These are phyloP conservation scores for Callyntrura guangdongensis DNA, from an alignment of 2,888 invertebrate genomes.

Conservation along the genomic window DNA sequence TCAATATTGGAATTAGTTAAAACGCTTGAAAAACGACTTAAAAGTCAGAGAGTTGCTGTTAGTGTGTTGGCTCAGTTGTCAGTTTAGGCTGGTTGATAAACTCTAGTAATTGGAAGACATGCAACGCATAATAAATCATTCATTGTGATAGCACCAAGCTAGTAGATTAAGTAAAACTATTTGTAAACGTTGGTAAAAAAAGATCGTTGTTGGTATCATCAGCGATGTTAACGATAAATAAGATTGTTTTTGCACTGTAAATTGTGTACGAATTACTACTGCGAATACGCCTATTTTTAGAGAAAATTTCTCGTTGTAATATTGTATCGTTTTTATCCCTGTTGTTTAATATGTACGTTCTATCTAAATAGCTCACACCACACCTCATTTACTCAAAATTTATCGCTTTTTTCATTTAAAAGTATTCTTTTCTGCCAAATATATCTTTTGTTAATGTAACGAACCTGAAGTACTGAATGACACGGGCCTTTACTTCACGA, in stretches of 20 bases:
- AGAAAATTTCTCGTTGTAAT: not conserved
- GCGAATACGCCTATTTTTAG: conserved; percentile 25
- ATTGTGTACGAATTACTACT: conserved; percentile 11
- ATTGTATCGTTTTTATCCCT: not conserved
- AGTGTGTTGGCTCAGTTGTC: not conserved
- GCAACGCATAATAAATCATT: conserved; percentile 48
- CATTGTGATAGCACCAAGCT: conserved; percentile 56
- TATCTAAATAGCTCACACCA: too few relatives aligned
- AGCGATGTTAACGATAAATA: not conserved
- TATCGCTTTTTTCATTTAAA: not conserved
- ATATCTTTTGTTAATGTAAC: too few relatives aligned
- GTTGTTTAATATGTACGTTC: too few relatives aligned
- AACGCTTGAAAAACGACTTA: too few relatives aligned
- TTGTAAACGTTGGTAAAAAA: not conserved
- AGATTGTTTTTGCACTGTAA: conserved; percentile 13
- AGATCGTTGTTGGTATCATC: not conserved
- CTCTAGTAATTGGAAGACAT: not conserved
- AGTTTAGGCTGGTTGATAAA: not conserved
- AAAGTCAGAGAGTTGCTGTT: not conserved
- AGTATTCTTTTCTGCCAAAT: not conserved
- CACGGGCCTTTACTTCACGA: too few relatives aligned
- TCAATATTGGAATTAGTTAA: too few relatives aligned
- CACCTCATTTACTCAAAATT: not conserved
- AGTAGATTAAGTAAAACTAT: conserved; percentile 25
- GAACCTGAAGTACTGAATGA: too few relatives aligned